Percentiles rank a stretch among this genome's conserved stretches.
Evolutionary conservation across 2,113 vertebrate species (phyloP).

Genomic region (Hystrix brachyura): DNA sequence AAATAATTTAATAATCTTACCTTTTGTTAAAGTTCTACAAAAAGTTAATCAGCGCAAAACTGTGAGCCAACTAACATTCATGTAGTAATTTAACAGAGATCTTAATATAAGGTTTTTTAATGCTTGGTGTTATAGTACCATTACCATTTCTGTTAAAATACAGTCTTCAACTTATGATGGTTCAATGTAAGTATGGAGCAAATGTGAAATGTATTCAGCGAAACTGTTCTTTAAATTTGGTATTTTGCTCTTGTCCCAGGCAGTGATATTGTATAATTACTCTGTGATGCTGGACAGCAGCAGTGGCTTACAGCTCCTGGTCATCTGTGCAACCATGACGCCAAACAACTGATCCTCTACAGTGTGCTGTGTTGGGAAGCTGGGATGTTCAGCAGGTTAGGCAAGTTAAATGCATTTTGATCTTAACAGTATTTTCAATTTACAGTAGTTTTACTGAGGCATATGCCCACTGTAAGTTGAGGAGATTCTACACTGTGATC

Average conservation of each 20-base stretch:
- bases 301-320: background rate
- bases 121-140: background rate
- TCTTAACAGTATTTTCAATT: background rate
- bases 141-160: background rate
- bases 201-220: background rate
- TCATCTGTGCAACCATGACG: too few species aligned
- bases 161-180: background rate
- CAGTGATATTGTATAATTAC: background rate
- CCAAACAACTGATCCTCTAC: background rate
- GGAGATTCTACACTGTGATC: background rate
- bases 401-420: background rate
- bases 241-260: background rate
- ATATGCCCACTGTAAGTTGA: background rate
- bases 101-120: background rate
- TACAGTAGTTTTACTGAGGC: background rate
- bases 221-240: background rate
- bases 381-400: background rate
- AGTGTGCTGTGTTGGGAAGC: too few species aligned
- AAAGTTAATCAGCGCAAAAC: background rate
- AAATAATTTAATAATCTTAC: constrained; percentile 22
- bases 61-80: background rate
- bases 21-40: background rate
- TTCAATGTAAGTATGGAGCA: background rate
- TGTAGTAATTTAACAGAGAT: background rate
- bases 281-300: background rate